phyloP scores from a whole-genome alignment of 2,113 vertebrate species.

The Lepisosteus oculatus region DNA sequence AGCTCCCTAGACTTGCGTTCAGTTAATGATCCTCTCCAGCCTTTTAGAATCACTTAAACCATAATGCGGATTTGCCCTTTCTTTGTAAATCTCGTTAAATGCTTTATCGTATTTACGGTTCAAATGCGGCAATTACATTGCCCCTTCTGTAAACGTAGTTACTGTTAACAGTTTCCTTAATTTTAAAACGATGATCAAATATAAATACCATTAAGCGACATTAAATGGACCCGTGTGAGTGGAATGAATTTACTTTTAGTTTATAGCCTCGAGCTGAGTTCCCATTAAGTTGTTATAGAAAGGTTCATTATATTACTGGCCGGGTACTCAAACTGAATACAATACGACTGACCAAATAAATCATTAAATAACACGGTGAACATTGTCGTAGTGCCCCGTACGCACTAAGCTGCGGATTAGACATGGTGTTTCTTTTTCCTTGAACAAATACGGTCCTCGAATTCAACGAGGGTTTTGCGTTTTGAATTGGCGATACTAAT shows the following conservation, averaged over 20 bases:
- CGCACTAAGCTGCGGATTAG: neutral
- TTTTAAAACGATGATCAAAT: constrained; percentile 63
- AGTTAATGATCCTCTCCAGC: constrained; percentile 20
- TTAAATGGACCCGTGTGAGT: constrained; percentile 45
- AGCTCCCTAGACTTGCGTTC: constrained; percentile 23
- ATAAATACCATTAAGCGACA: constrained; percentile 68
- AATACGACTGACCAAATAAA: constrained; percentile 9
- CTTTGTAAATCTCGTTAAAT: constrained; percentile 42
- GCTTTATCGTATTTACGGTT: constrained; percentile 53
- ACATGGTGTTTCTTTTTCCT: constrained; percentile 9
- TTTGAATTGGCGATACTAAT: no score
- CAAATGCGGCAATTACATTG: constrained; percentile 55
- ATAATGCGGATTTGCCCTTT: constrained; percentile 36
- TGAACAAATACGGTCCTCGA: neutral
- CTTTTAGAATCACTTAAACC: constrained; percentile 38
- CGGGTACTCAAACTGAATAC: constrained; percentile 55
- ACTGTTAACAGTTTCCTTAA: constrained; percentile 63
- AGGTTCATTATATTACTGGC: constrained; percentile 53
- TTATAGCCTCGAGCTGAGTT: constrained; percentile 64
- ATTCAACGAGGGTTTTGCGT: no score
- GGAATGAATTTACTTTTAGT: constrained; percentile 59
- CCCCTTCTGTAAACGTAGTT: constrained; percentile 40
- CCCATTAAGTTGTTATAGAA: constrained; percentile 63
- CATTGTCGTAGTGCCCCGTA: neutral
- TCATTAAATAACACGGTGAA: constrained; percentile 3